Base-by-base conservation (phyloP, 2,113 vertebrate genomes). In the Heteronetta atricapilla region DNA sequence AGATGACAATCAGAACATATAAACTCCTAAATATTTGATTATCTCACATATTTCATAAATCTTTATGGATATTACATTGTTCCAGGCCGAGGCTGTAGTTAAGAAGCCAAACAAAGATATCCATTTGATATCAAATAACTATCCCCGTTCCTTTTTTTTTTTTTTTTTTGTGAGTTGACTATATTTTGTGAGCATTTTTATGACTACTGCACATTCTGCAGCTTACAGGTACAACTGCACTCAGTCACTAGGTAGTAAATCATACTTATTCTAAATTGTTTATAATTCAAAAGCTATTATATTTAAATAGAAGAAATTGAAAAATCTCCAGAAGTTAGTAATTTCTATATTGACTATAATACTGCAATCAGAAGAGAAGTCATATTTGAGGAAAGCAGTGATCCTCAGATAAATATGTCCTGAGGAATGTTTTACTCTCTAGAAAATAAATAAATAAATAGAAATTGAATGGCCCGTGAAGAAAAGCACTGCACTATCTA, bases 291-390 rank as follows among this genome's bases (percentile, higher is more conserved):
- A 53, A 85, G 69, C 36, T 76, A 64, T 67, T 62, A 8, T 50
- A 92, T 85, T 89, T 86, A 86, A 78, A 21, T 59, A 38, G 60
- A 91, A 91, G 20, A 75, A 94, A 94, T 18, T 3, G 84, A 59
- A 11, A 28, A 74, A 79, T 82, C n/a, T 79, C 85, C 16, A 50
- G 20, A 72, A 90, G 80, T 80, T 63, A 92, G 70, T 25, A 90
- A 69, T 50, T 69, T 21, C 17, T 82, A 44, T 16, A 62, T 6
- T 63, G 46, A 31, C n/a, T 68, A 21, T 36, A 50, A 75, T 34
- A 70, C 78, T 50, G 58, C 60, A 16, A 86, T 4, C 58, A 68
- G n/a, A n/a, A 69, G 3, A 70, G 67, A 73, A 92, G 3, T 7
- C 62, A 0, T 52, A 42, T 90, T 91, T 89, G 48, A 74, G 42